Base-by-base conservation (phyloP, 1,140 invertebrate genomes). In the Spodoptera litura region DNA sequence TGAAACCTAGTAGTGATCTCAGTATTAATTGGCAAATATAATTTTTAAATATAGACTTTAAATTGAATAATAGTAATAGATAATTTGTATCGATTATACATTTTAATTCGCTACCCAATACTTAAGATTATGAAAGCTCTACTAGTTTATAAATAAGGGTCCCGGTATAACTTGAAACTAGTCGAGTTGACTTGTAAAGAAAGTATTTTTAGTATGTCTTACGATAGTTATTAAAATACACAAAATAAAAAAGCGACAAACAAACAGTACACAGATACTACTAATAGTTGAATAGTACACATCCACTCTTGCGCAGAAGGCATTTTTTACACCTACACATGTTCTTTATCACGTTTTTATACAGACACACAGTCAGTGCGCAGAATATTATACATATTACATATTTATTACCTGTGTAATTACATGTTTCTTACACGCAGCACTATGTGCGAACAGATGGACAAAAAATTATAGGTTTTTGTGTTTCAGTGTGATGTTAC, bases 371-470 rank as follows among this genome's bases (percentile, higher is more conserved):
- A 73, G 38, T 52, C 12, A 49, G n/a, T 62, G 72, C 62, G 27
- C 62, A 52, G 62, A 75, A 62, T 38, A 62, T 61, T 53, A 61
- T 61, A 51, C 38, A 38, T 73, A 73, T 73, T 74, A 74, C 71
- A 74, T 44, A n/a, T 75, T 75, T 62, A 77, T 83, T 68, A 74
- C 51, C 9, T 53, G 51, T 79, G 44, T 74, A 79, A 79, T 79
- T 74, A 79, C 68, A 74, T 79, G 58, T 49, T 79, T 74, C 70
- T 74, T 79, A 15, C 49, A 38, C 10, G 12, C 13, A 20, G 20
- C 25, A n/a, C 35, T 38, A 79, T 74, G 78, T 74, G 78, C 52
- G 78, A 79, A 79, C 71, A 79, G 44, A 27, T 6, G 49, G 20
- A 9, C 12, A 52, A 56, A 31, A 56, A 44, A 44, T 44, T 15